Percentiles rank a stretch among this genome's conserved stretches.
Conservation (phyloP, 2,888 invertebrate species). For the Eristalis pertinax region DNA sequence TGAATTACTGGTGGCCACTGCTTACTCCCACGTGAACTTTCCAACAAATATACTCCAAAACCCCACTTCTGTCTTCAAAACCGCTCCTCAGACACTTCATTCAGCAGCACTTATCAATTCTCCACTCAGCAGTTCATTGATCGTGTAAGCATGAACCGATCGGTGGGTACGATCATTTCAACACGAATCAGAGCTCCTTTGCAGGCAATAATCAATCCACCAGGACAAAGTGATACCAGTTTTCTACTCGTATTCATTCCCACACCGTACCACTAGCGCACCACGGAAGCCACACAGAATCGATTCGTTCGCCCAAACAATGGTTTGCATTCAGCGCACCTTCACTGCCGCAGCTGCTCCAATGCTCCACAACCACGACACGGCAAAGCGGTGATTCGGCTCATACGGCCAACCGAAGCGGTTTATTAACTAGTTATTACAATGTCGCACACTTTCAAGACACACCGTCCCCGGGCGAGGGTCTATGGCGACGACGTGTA, state of each 20-base stretch:
- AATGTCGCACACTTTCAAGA: conserved; percentile 21
- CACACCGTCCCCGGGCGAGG: background rate
- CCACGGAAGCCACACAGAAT: conserved; percentile 34
- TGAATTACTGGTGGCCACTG: too few relatives aligned
- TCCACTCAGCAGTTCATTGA: background rate
- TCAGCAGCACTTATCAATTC: too few relatives aligned
- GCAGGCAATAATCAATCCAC: conserved; percentile 23
- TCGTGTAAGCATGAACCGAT: background rate
- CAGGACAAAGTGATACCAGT: conserved; percentile 30
- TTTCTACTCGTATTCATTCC: conserved; percentile 21
- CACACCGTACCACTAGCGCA: conserved; percentile 14
- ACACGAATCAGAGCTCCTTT: background rate
- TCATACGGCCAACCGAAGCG: background rate
- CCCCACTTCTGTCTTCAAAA: too few relatives aligned
- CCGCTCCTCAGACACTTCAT: too few relatives aligned
- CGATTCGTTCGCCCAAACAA: conserved; percentile 29
- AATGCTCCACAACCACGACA: conserved; percentile 42
- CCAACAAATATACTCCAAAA: too few relatives aligned
- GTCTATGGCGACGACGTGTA: background rate
- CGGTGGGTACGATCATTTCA: background rate
- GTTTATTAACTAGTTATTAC: conserved; percentile 37
- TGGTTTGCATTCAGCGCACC: conserved; percentile 27
- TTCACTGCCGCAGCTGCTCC: conserved; percentile 40
- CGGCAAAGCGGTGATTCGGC: background rate
- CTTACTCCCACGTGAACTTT: too few relatives aligned